Conservation (phyloP, 2,113 vertebrate genomes). For the Aramus guarauna region DNA sequence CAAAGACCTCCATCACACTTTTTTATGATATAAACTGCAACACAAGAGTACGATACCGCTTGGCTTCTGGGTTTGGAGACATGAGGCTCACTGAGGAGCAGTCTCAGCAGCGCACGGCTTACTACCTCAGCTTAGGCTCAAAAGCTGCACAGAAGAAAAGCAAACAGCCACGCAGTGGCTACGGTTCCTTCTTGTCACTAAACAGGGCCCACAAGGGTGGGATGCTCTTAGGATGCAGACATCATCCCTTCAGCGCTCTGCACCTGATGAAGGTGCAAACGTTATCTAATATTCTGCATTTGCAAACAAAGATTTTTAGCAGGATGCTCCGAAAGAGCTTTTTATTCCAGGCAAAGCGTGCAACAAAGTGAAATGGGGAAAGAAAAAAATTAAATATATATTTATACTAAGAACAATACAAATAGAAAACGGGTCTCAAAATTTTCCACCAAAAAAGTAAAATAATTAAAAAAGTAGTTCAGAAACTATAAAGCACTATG, state of each 20-base stretch:
- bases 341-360: not conserved
- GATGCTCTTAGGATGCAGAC: not conserved
- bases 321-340: not conserved
- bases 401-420: not conserved
- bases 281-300: not conserved
- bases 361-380: not conserved
- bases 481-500: not conserved
- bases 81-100: not conserved
- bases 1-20: not conserved
- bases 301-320: not conserved
- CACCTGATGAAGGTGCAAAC: not conserved
- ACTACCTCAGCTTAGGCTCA: not conserved
- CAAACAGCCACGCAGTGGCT: fast-evolving
- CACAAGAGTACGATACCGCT: not conserved
- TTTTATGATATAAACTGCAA: not conserved
- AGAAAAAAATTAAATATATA: not conserved
- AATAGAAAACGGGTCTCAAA: not conserved
- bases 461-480: not conserved
- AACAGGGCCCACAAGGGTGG: not conserved
- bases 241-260: not conserved
- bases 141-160: not conserved
- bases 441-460: not conserved
- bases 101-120: fast-evolving
- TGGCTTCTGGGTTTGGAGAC: not conserved
- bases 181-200: fast-evolving